Base-by-base conservation (phyloP, 1,140 invertebrate genomes). In the Cotesia chilonis region DNA sequence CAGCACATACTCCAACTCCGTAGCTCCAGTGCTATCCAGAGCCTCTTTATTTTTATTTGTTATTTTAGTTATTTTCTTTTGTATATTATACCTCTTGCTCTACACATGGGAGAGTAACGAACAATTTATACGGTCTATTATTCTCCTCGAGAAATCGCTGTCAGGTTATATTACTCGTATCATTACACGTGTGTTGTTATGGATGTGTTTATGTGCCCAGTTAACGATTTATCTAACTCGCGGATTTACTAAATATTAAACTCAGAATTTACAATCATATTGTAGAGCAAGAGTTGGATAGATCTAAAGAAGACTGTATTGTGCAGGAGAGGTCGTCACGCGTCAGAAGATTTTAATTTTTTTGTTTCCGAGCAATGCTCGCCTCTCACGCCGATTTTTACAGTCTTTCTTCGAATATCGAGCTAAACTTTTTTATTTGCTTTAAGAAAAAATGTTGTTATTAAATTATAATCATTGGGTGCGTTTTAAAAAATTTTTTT, bases 41-140 rank as follows among this genome's bases (percentile, higher is more conserved):
- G 57, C 20, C 14, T 14, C 9, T 9, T 6, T 47, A 47, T 10
- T 47, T 47, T 47, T 47, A 47, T 47, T 47, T 28, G 28, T 28
- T 28, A 28, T 28, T 5, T 7, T 47, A 6, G 6, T 47, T 47
- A 47, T 47, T 47, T 47, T 47, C 41, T 47, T 47, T 47, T 47
- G 9, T 59, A 55, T n/a, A n/a, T 59, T 59, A 59, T 59, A 59
- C 57, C 57, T 28, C 28, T 28, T 28, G 28, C 28, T 28, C 28
- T 28, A 28, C 28, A 59, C 57, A 59, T 59, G 57, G 57, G 57
- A 59, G 57, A 59, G 57, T 59, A 20, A 59, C 14, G 57, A 59
- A 59, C 14, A 59, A 59, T 59, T 47, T 47, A 28, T 20, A 20
- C 57, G 20, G 57, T 59, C 57, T 59, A 59, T 59, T 59, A 59